Conservation (phyloP, 2,113 vertebrate species). For the Anser brachyrhynchus region DNA sequence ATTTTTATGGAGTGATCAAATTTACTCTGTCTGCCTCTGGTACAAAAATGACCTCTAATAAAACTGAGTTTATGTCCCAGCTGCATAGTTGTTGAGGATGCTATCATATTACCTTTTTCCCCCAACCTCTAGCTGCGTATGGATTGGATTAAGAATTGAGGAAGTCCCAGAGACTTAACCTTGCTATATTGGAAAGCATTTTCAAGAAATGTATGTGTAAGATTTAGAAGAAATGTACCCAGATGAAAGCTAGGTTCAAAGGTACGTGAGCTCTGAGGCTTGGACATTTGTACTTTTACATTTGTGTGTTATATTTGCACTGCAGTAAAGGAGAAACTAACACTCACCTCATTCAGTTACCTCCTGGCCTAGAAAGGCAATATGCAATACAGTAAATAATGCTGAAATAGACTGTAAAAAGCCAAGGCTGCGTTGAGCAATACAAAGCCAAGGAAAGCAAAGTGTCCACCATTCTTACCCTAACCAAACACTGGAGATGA, state of each 20-base stretch:
- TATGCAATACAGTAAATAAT: neutral
- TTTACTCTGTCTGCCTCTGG: neutral
- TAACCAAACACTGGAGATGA: neutral
- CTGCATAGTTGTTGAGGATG: neutral
- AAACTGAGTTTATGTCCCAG: conserved; percentile 12
- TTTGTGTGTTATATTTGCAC: neutral
- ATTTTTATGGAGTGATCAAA: neutral
- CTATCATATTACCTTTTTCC: neutral
- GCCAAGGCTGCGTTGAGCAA: neutral
- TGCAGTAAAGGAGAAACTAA: neutral
- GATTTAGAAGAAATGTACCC: neutral
- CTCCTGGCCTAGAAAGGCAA: fast-evolving
- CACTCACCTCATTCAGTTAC: neutral
- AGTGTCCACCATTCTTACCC: neutral
- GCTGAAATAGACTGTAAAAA: neutral
- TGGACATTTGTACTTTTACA: neutral
- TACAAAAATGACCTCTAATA: conserved; percentile 18
- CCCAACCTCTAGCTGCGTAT: neutral
- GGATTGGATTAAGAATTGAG: neutral
- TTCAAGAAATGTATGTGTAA: neutral
- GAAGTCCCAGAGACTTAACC: neutral
- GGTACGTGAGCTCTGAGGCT: neutral
- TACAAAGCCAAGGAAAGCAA: neutral
- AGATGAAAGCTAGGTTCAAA: neutral
- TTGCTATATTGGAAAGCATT: neutral